A percentile compares a stretch with the other conserved stretches of the same genome.
These are phyloP conservation scores for Allophyes oxyacanthae DNA, from an alignment of 2,888 invertebrate species.

Conservation along the genomic window DNA sequence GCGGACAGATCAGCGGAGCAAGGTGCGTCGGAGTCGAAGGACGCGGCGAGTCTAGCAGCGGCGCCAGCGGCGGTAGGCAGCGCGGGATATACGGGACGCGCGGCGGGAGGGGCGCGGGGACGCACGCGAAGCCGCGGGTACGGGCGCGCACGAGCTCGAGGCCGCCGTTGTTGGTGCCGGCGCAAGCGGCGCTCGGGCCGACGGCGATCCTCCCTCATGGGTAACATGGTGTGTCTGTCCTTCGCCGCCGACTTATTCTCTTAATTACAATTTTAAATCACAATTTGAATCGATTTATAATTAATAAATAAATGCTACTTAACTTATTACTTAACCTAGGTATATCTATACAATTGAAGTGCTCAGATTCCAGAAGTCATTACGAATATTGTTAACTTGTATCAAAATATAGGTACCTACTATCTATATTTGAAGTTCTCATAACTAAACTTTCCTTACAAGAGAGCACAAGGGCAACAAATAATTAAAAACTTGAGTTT, in stretches of 20 bases:
- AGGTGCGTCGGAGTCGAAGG: conserved; percentile 58
- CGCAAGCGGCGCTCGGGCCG: conserved; percentile 84
- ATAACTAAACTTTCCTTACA: no score
- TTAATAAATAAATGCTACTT: neutral
- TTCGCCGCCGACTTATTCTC: conserved; percentile 77
- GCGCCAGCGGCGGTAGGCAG: conserved; percentile 59
- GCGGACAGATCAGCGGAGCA: conserved; percentile 81
- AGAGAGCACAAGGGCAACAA: no score
- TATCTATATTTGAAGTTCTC: no score
- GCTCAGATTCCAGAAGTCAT: no score
- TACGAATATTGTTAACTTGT: no score
- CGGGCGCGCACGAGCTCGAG: conserved; percentile 74
- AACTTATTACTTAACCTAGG: no score
- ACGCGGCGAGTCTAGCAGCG: conserved; percentile 50
- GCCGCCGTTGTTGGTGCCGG: conserved; percentile 83
- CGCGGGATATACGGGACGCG: conserved; percentile 53
- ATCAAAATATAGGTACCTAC: no score
- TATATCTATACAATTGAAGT: no score
- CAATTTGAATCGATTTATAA: neutral
- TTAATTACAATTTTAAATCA: conserved; percentile 29
- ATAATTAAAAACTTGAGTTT: no score
- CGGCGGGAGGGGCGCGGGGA: conserved; percentile 62
- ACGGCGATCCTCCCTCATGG: conserved; percentile 83
- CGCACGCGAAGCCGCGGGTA: conserved; percentile 77
- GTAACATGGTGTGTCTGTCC: conserved; percentile 87